Percentiles rank a stretch among this genome's conserved stretches.
Evolutionary conservation across 2,797 vertebrate genomes (phyloP).

Genomic region (Apogon talboti): DNA sequence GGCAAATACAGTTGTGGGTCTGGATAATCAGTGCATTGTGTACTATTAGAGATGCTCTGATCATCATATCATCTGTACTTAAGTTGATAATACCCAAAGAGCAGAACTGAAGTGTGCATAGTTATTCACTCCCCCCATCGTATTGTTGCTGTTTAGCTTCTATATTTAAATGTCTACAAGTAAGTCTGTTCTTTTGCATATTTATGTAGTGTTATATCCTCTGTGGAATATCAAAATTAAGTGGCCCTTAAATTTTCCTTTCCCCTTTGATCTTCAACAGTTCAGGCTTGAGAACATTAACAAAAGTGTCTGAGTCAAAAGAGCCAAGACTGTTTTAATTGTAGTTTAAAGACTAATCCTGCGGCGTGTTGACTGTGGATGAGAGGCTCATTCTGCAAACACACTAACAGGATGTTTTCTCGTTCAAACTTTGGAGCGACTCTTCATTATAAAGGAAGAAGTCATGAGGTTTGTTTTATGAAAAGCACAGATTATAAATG

Average conservation of each 20-base stretch:
- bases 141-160: slow-evolving; percentile 1
- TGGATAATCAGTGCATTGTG: slow-evolving; percentile 46
- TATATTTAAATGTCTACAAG: slow-evolving; percentile 5
- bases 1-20: slow-evolving; percentile 60
- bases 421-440: slow-evolving; percentile 11
- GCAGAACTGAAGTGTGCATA: slow-evolving; percentile 3
- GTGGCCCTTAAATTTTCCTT: slow-evolving; percentile 1
- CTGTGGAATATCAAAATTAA: slow-evolving; percentile 18
- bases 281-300: slow-evolving; percentile 28
- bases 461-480: slow-evolving; percentile 21
- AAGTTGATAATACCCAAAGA: slow-evolving; percentile 20
- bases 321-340: slow-evolving; percentile 49
- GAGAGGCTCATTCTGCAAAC: slow-evolving; percentile 20
- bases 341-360: slow-evolving; percentile 31
- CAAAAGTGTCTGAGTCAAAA: slow-evolving; percentile 29
- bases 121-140: not conserved
- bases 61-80: slow-evolving; percentile 36
- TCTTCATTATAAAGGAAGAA: slow-evolving; percentile 14
- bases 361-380: slow-evolving; percentile 19
- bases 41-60: slow-evolving; percentile 41
- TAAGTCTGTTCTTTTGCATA: not conserved
- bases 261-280: slow-evolving; percentile 33
- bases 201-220: not conserved
- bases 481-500: slow-evolving; percentile 37
- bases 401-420: slow-evolving; percentile 25